These are phyloP conservation scores for Lophura nycthemera DNA, from an alignment of 2,113 vertebrate genomes.

Conservation along the genomic window DNA sequence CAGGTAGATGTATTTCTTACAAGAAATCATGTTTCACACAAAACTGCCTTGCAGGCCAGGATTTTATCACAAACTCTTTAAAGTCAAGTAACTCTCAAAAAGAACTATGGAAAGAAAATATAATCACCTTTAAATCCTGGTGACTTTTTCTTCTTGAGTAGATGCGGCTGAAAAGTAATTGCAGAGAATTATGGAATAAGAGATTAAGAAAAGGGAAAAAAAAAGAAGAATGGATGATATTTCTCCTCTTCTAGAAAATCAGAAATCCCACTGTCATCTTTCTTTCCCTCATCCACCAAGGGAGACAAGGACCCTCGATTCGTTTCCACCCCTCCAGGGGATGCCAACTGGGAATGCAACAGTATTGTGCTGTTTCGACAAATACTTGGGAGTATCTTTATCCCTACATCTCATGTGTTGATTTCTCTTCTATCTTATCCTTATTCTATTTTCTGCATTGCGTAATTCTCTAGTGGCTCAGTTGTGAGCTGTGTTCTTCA, in stretches of 20 bases:
- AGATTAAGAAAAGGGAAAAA: not conserved
- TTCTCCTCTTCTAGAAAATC: not conserved
- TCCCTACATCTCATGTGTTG: not conserved
- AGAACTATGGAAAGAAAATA: not conserved
- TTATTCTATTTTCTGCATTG: not conserved
- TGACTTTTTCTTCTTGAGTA: not conserved
- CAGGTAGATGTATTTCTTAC: not conserved
- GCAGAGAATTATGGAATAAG: not conserved
- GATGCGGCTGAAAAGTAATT: not conserved
- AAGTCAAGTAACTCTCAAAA: not conserved
- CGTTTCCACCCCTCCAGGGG: not conserved
- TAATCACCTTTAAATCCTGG: not conserved
- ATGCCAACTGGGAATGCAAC: fast-evolving
- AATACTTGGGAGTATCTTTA: not conserved
- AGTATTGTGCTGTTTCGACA: too few species aligned
- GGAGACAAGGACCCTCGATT: not conserved
- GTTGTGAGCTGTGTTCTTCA: not conserved
- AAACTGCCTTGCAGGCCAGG: not conserved
- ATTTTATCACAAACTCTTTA: not conserved
- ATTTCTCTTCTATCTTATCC: not conserved
- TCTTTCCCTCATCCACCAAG: not conserved
- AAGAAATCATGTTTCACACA: not conserved
- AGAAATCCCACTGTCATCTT: not conserved
- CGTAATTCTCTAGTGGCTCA: not conserved
- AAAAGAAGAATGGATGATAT: not conserved